phyloP scores from a whole-genome alignment of 2,888 invertebrate species.

The Epicampocera succincta region DNA sequence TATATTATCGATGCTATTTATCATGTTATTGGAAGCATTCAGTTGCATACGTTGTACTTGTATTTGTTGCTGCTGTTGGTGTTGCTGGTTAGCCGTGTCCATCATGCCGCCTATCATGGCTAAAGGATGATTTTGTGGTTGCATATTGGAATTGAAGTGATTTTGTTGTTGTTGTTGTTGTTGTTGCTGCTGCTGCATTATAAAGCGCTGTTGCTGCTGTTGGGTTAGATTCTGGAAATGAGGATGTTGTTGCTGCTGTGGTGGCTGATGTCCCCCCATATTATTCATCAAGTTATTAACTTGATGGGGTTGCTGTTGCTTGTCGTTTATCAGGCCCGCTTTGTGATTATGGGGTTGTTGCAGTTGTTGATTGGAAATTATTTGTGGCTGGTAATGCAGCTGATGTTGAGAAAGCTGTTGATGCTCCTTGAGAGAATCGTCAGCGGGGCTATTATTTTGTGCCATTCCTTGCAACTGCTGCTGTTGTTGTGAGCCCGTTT shows the following conservation, averaged over 20 bases:
- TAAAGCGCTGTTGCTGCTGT: conserved; percentile 63
- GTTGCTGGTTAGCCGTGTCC: conserved; percentile 74
- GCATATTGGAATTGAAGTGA: conserved; percentile 72
- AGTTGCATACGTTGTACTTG: conserved; percentile 69
- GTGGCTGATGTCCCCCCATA: conserved; percentile 40
- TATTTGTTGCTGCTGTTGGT: conserved; percentile 69
- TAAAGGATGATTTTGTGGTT: conserved; percentile 74
- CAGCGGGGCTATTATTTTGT: conserved; percentile 54
- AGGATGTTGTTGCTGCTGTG: conserved; percentile 42
- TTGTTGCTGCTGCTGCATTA: conserved; percentile 60
- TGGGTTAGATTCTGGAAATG: conserved; percentile 67
- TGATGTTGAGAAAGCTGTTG: conserved; percentile 67
- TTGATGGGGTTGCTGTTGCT: conserved; percentile 46
- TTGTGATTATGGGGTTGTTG: conserved; percentile 73
- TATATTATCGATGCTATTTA: conserved; percentile 72
- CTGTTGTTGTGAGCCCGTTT: conserved; percentile 40
- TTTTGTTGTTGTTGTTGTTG: conserved; percentile 72
- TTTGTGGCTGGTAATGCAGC: conserved; percentile 69
- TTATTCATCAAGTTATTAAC: conserved; percentile 59
- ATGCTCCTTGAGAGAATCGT: conserved; percentile 62
- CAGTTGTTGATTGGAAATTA: conserved; percentile 69
- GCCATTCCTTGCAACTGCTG: conserved; percentile 61
- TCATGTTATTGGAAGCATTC: conserved; percentile 68
- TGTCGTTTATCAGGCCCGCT: conserved; percentile 34
- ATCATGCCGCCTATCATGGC: conserved; percentile 79